Evolutionary conservation across 2,113 vertebrate species (phyloP), one percentile per base, ranked within the genome.

Genomic region (Perca schrenkii): DNA sequence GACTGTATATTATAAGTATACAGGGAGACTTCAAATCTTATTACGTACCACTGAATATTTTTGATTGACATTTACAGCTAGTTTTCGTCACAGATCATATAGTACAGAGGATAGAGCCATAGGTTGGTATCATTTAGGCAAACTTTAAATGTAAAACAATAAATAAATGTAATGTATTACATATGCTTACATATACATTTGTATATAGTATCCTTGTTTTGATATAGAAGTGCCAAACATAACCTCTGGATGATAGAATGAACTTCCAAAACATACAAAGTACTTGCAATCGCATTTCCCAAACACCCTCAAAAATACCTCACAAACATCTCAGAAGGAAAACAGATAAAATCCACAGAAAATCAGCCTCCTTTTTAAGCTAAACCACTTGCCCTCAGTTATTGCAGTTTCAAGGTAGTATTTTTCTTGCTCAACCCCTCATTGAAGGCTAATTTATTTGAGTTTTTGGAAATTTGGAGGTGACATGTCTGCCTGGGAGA

Each of bases 361-460:
- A 77, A 70, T 56, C 60, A 53, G 31, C n/a, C 63, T 66, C 16
- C 47, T 34, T 73, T 56, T 63, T 67, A 73, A 47, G 58, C 68
- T 40, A 28, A 80, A 66, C 77, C 72, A 43, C 28, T 76, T 85
- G 50, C 67, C 74, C 63, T 70, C 67, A 57, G 40, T 86, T 83
- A 76, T 62, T 74, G 78, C 60, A 19, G 15, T 77, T 80, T 80
- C 53, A 81, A 80, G 72, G 60, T 66, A 69, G 46, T 50, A 47
- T 66, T 77, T 66, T 77, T 60, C 65, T 63, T 81, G 72, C 79
- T 75, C 64, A 83, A 79, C 79, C 69, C 69, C 79, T 83, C 72
- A 86, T 86, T 86, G 80, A 86, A 82, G 57, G 5, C 36, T 50
- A 74, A 86, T 82, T 82, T 79, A 80, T 90, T 77, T 77, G 56